phyloP scores from a whole-genome alignment of 37 sponge, comb jelly and placozoan species.

The Halichondria panicea region DNA sequence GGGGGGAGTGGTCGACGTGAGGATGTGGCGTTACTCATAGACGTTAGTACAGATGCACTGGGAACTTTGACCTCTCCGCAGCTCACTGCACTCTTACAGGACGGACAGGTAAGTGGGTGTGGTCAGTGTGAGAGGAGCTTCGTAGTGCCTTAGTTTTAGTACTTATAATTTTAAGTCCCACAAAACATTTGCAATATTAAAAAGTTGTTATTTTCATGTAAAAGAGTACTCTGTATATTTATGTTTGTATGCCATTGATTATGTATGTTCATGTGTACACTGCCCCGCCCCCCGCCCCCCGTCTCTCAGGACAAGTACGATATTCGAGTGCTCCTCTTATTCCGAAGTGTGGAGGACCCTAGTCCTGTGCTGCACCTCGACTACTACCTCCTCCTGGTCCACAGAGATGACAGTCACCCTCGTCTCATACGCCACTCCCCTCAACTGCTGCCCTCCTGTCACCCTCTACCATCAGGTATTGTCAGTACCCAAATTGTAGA shows the following conservation, averaged over 20 bases:
- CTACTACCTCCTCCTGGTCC: constrained; percentile 55
- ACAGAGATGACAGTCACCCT: constrained; percentile 55
- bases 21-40: constrained; percentile 36
- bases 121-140: no score
- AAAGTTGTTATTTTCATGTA: neutral
- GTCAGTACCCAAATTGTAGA: neutral
- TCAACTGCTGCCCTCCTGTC: neutral
- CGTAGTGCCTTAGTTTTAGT: no score
- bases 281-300: neutral
- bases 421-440: constrained; percentile 27
- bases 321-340: constrained; percentile 24
- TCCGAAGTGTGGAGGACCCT: neutral
- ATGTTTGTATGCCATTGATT: neutral
- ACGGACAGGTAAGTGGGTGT: constrained; percentile 1
- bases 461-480: constrained; percentile 10
- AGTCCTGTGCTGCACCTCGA: constrained; percentile 1
- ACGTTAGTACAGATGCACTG: constrained; percentile 24
- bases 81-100: constrained; percentile 34
- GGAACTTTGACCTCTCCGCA: constrained; percentile 36
- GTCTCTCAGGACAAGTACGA: constrained; percentile 24
- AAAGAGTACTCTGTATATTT: neutral
- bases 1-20: neutral
- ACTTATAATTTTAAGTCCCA: no score
- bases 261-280: neutral
- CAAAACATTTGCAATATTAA: no score